phyloP scores from a whole-genome alignment of 1,140 invertebrate genomes.

The Drosophila sproati region DNA sequence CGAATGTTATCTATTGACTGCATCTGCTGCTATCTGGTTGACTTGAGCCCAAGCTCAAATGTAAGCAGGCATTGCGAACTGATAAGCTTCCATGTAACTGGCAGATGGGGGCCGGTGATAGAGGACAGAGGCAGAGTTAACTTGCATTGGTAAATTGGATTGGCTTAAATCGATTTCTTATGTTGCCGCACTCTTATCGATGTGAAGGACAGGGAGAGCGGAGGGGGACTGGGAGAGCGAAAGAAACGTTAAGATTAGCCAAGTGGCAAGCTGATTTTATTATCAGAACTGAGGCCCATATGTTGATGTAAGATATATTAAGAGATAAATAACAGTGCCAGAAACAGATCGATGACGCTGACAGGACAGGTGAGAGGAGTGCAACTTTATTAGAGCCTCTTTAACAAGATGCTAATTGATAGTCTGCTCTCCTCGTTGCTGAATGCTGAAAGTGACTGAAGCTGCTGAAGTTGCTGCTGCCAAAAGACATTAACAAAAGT shows the following conservation, averaged over 20 bases:
- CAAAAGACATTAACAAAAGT: constrained; percentile 81
- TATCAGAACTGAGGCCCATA: constrained; percentile 51
- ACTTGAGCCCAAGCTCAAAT: constrained; percentile 68
- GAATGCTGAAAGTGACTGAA: background rate
- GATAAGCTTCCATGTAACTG: constrained; percentile 72
- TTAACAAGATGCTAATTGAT: constrained; percentile 72
- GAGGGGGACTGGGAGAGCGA: background rate
- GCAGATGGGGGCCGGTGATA: constrained; percentile 37
- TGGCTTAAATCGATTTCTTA: constrained; percentile 77
- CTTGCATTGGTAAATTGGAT: constrained; percentile 7
- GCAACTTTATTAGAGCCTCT: constrained; percentile 80
- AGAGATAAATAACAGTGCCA: constrained; percentile 69
- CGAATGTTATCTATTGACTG: constrained; percentile 39
- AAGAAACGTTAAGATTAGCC: constrained; percentile 68
- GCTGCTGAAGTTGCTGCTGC: constrained; percentile 41
- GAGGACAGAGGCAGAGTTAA: constrained; percentile 1
- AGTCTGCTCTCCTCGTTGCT: constrained; percentile 15
- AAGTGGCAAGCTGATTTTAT: constrained; percentile 67
- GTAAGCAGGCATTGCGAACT: constrained; percentile 61
- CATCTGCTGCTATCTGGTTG: constrained; percentile 70
- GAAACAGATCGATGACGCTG: constrained; percentile 62
- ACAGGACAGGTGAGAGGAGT: constrained; percentile 9
- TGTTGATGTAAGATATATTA: constrained; percentile 78
- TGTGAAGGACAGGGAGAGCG: background rate
- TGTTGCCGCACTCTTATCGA: constrained; percentile 60